Percentiles rank a stretch among this genome's conserved stretches.
Conservation (phyloP, 2,113 vertebrate species). For the Crotalus viridis region DNA sequence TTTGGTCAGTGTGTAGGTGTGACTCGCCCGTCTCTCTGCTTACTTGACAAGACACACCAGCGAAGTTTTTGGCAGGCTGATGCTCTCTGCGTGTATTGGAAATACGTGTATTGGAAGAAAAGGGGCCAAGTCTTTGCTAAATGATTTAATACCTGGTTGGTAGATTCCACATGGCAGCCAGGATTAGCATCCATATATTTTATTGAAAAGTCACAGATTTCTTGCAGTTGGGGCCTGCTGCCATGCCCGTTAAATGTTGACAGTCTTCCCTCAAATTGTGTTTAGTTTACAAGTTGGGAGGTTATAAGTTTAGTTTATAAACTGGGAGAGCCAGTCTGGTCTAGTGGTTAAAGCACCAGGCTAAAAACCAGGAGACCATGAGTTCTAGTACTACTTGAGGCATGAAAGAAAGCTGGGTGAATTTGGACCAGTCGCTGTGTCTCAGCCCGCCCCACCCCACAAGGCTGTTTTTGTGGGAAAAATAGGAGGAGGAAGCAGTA, state of each 20-base stretch:
- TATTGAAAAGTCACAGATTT: not conserved
- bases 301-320: not conserved
- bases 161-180: not conserved
- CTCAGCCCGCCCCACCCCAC: not conserved
- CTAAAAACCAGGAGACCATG: not conserved
- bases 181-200: not conserved
- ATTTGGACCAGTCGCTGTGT: not conserved
- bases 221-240: not conserved
- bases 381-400: not conserved
- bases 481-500: not conserved
- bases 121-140: not conserved
- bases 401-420: not conserved
- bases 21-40: not conserved
- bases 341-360: not conserved
- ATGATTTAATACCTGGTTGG: not conserved
- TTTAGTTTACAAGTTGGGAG: not conserved
- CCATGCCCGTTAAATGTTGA: not conserved
- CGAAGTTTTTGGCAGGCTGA: not conserved
- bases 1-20: not conserved
- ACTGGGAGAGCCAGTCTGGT: not conserved
- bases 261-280: not conserved
- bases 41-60: not conserved
- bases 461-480: not conserved
- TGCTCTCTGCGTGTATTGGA: not conserved
- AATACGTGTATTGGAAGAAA: not conserved